A percentile compares a stretch with the other conserved stretches of the same genome.
Conservation (phyloP, 2,797 vertebrate genomes). For the Hephaestus fuliginosus region DNA sequence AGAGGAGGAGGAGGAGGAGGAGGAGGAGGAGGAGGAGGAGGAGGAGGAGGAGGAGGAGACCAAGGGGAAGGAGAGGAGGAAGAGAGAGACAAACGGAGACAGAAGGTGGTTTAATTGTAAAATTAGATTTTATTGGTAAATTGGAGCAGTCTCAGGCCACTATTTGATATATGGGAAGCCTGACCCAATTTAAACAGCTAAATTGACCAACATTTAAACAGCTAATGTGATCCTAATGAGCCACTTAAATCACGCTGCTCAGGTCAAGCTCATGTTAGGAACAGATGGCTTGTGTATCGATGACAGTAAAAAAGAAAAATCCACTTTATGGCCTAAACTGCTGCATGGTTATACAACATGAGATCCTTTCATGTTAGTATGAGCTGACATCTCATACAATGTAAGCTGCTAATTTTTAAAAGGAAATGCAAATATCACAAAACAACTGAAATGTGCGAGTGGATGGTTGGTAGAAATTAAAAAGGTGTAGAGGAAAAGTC, state of each 20-base stretch:
- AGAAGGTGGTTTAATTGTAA: conserved; percentile 37
- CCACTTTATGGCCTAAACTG: not conserved
- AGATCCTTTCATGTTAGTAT: not conserved
- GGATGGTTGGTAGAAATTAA: not conserved
- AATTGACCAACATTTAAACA: no score
- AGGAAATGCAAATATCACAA: not conserved
- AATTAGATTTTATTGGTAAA: conserved; percentile 49
- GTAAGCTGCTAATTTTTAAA: not conserved
- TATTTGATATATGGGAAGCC: conserved; percentile 32
- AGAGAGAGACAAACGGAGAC: conserved; percentile 12
- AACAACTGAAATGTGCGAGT: not conserved
- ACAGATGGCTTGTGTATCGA: conserved; percentile 26
- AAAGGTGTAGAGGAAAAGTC: not conserved
- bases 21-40: not conserved
- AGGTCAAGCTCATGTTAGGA: conserved; percentile 42
- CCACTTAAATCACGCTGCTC: conserved; percentile 36
- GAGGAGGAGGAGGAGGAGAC: not conserved
- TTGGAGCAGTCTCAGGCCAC: conserved; percentile 11
- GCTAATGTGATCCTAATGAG: conserved; percentile 50
- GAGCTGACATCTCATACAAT: not conserved
- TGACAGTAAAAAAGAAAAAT: not conserved
- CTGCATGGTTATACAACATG: not conserved
- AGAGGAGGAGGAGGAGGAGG: no score
- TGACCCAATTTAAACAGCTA: conserved; percentile 38
- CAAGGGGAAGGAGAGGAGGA: not conserved